A percentile compares a stretch with the other conserved stretches of the same genome.
Evolutionary conservation across 1,140 invertebrate genomes (phyloP).

Genomic region (Forficula auricularia): DNA sequence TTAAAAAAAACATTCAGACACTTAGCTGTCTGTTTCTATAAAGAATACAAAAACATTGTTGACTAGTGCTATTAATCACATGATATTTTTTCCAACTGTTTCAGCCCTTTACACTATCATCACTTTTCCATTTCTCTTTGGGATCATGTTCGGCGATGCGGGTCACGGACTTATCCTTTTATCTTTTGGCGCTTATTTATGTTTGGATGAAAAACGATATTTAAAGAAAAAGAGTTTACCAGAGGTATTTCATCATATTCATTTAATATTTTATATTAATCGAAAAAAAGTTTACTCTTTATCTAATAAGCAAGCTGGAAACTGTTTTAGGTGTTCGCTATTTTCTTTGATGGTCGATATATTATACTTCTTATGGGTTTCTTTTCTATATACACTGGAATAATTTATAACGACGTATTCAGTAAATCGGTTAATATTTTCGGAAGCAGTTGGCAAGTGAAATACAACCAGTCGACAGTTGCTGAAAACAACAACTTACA

Average conservation of each 20-base stretch:
- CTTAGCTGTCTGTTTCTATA: too few relatives aligned
- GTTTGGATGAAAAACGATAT: conserved; percentile 34
- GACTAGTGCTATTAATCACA: too few relatives aligned
- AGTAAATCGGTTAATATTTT: conserved; percentile 93
- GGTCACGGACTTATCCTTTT: conserved; percentile 68
- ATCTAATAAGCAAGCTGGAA: too few relatives aligned
- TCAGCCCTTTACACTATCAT: conserved; percentile 82
- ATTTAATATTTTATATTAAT: neutral
- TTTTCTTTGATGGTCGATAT: conserved; percentile 94
- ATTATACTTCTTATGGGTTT: conserved; percentile 93
- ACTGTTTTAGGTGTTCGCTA: conserved; percentile 67
- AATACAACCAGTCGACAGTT: conserved; percentile 36
- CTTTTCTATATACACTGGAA: conserved; percentile 91
- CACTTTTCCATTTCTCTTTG: conserved; percentile 95
- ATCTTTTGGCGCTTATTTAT: conserved; percentile 27
- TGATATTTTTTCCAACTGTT: too few relatives aligned
- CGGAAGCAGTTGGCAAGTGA: conserved; percentile 57
- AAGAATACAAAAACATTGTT: too few relatives aligned
- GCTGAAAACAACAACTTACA: conserved; percentile 31
- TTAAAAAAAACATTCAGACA: too few relatives aligned
- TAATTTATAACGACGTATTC: conserved; percentile 97
- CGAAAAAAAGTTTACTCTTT: too few relatives aligned
- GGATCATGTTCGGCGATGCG: conserved; percentile 93
- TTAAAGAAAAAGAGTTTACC: conserved; percentile 27
- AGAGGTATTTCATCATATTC: conserved; percentile 22